phyloP scores from a whole-genome alignment of 2,113 vertebrate genomes.

The Dryoscopus gambensis region DNA sequence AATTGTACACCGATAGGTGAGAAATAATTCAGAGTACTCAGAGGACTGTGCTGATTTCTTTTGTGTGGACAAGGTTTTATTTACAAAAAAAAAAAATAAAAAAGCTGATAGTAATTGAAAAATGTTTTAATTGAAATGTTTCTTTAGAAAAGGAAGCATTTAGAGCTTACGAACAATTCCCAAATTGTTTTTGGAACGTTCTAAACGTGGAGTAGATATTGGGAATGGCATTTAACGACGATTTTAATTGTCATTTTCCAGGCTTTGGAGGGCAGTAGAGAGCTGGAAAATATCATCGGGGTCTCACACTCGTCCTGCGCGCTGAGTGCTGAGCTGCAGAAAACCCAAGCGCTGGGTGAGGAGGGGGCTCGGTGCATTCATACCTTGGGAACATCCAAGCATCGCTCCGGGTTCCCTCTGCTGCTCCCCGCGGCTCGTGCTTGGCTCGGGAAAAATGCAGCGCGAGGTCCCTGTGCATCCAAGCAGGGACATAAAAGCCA shows the following conservation, averaged over 20 bases:
- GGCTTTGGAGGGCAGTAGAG: constrained; percentile 86
- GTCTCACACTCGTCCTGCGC: background rate
- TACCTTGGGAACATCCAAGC: background rate
- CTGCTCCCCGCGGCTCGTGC: background rate
- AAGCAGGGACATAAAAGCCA: background rate
- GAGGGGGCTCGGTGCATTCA: background rate
- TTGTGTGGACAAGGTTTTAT: background rate
- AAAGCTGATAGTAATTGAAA: background rate
- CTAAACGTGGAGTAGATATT: no score
- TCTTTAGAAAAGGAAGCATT: background rate
- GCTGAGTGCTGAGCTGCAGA: constrained; percentile 73
- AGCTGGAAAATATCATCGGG: constrained; percentile 77
- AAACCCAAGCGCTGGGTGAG: constrained; percentile 77
- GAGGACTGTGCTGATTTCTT: background rate
- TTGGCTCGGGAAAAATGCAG: background rate
- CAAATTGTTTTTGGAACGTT: background rate
- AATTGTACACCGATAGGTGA: background rate
- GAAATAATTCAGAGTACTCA: background rate
- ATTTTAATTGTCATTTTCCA: constrained; percentile 48
- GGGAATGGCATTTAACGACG: background rate
- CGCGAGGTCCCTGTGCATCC: background rate
- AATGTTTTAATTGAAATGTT: background rate
- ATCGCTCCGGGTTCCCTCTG: background rate
- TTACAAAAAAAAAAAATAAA: background rate
- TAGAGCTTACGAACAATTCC: background rate